phyloP scores from a whole-genome alignment of 2,113 vertebrate species.

The Electrona antarctica region DNA sequence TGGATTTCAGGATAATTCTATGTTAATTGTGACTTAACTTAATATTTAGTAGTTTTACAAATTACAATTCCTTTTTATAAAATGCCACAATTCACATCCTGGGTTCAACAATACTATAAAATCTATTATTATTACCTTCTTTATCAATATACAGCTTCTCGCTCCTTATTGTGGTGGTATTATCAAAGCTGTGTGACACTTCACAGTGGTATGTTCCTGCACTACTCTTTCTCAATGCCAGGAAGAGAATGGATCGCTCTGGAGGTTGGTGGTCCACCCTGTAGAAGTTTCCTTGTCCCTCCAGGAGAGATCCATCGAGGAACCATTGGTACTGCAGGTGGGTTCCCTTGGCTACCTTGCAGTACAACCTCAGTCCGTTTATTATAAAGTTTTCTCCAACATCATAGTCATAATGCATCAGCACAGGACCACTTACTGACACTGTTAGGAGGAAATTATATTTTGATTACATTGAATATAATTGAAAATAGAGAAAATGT shows the following conservation, averaged over 20 bases:
- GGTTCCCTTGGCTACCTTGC: constrained; percentile 61
- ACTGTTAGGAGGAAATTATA: constrained; percentile 48
- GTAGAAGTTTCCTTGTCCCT: constrained; percentile 45
- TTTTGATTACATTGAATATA: no score
- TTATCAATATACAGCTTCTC: constrained; percentile 37
- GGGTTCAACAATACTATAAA: no score
- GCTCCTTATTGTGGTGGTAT: constrained; percentile 55
- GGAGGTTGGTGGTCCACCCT: constrained; percentile 27
- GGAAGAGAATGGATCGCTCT: constrained; percentile 25
- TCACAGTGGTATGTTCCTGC: constrained; percentile 72
- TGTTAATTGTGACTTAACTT: no score
- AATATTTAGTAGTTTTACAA: no score
- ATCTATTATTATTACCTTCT: constrained; percentile 54
- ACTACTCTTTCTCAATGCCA: constrained; percentile 43
- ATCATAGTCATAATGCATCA: constrained; percentile 33
- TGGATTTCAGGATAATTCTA: no score
- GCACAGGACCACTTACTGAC: constrained; percentile 61
- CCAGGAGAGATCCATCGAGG: constrained; percentile 56
- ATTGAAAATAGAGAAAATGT: not conserved
- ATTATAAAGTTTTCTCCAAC: constrained; percentile 51
- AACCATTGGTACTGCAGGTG: constrained; percentile 70
- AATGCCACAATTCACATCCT: no score
- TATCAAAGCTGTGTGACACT: constrained; percentile 69
- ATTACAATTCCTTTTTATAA: no score
- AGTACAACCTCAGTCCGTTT: constrained; percentile 53